Conservation (phyloP, 2,113 vertebrate genomes). For the Cyphomyrus discorhynchus region DNA sequence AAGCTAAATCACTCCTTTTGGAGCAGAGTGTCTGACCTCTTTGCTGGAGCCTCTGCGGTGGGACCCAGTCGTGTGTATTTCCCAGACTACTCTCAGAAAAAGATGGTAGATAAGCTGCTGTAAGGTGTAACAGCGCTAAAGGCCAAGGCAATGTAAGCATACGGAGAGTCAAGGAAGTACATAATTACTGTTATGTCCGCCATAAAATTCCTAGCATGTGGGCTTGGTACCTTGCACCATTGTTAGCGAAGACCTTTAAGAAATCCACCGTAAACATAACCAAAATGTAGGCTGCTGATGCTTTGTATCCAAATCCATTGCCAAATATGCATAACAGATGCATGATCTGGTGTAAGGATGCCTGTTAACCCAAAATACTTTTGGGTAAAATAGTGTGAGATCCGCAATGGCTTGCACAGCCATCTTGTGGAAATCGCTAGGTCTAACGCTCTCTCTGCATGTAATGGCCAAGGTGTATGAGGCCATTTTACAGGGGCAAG, state of each 20-base stretch:
- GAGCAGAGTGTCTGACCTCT: background rate
- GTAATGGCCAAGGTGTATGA: background rate
- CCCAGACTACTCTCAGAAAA: background rate
- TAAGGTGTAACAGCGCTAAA: background rate
- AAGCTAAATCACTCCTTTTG: slow-evolving; percentile 15
- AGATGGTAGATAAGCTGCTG: background rate
- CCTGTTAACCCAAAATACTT: background rate
- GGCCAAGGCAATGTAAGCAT: background rate
- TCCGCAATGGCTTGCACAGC: background rate
- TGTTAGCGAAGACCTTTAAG: background rate
- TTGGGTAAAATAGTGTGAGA: background rate
- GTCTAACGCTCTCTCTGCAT: background rate
- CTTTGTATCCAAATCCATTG: background rate
- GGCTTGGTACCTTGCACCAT: background rate
- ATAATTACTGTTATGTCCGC: background rate
- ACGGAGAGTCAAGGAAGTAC: background rate
- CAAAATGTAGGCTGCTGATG: background rate
- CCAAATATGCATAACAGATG: background rate
- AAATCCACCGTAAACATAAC: background rate
- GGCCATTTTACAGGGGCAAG: background rate
- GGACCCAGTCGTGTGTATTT: background rate
- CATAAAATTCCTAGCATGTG: background rate
- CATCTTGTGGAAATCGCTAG: background rate
- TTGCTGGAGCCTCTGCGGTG: background rate
- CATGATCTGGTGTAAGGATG: background rate